A percentile compares a stretch with the other conserved stretches of the same genome.
Conservation (phyloP, 2,888 invertebrate species). For the Sminthurides aquaticus region DNA sequence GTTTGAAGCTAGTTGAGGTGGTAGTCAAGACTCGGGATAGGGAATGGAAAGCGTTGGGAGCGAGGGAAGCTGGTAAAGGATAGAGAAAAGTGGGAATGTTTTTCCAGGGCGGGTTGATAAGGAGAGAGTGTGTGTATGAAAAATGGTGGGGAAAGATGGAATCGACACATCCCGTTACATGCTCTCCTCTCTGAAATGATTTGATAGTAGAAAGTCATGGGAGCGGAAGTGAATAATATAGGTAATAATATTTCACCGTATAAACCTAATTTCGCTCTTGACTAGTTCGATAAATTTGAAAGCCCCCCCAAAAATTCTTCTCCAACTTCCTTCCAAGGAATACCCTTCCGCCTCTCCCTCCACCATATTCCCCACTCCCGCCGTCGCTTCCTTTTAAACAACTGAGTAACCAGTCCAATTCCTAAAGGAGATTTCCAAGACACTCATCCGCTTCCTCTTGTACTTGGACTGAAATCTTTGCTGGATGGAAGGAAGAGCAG, state of each 20-base stretch:
- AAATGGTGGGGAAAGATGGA: constrained; percentile 41
- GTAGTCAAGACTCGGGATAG: not conserved
- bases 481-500: too few species aligned
- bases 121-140: constrained; percentile 28
- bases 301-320: constrained; percentile 16
- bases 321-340: not conserved
- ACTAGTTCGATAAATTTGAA: constrained; percentile 41
- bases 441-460: too few species aligned
- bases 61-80: constrained; percentile 19
- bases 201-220: constrained; percentile 35
- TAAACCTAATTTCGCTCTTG: constrained; percentile 43
- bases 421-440: too few species aligned
- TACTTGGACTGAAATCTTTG: too few species aligned
- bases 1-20: too few species aligned
- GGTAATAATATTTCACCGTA: constrained; percentile 43
- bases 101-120: constrained; percentile 17
- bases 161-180: constrained; percentile 41
- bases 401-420: too few species aligned
- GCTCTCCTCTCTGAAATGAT: constrained; percentile 29
- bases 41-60: too few species aligned
- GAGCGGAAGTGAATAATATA: constrained; percentile 44
- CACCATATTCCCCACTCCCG: constrained; percentile 1
- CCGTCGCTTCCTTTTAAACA: constrained; percentile 3
- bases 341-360: not conserved
- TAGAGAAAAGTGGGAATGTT: constrained; percentile 8